These are phyloP conservation scores for Galaxea fascicularis DNA, from an alignment of 92 coral and sea anemone genomes.

Conservation along the genomic window DNA sequence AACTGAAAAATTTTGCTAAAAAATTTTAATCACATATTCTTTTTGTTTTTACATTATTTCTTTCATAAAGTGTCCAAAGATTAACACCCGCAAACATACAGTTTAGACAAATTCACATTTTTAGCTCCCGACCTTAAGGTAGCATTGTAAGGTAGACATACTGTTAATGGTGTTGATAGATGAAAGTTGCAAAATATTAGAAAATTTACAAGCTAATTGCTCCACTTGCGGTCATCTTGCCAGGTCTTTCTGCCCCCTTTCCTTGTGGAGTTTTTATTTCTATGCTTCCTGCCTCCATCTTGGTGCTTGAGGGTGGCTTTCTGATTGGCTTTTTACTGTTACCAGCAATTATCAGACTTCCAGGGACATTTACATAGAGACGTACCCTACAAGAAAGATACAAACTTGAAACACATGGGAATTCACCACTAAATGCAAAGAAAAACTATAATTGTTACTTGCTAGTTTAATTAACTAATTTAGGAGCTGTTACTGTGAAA, in stretches of 20 bases:
- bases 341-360: conserved; percentile 75
- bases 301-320: conserved; percentile 71
- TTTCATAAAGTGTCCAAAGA: too few species aligned
- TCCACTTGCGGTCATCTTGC: conserved; percentile 58
- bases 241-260: conserved; percentile 7
- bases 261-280: conserved; percentile 40
- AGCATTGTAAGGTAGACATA: not conserved
- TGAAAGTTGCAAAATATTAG: too few species aligned
- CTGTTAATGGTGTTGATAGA: too few species aligned
- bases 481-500: too few species aligned
- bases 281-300: conserved; percentile 54
- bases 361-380: conserved; percentile 77
- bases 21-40: too few species aligned
- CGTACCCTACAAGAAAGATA: conserved; percentile 59
- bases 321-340: conserved; percentile 76
- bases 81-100: too few species aligned
- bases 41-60: too few species aligned
- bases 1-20: too few species aligned
- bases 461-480: too few species aligned
- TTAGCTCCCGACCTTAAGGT: too few species aligned
- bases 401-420: not conserved
- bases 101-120: too few species aligned
- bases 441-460: not conserved
- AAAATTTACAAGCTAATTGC: conserved; percentile 30
- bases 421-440: not conserved